Evolutionary conservation across 2,797 vertebrate species (phyloP).

Genomic region (Numenius phaeopus): DNA sequence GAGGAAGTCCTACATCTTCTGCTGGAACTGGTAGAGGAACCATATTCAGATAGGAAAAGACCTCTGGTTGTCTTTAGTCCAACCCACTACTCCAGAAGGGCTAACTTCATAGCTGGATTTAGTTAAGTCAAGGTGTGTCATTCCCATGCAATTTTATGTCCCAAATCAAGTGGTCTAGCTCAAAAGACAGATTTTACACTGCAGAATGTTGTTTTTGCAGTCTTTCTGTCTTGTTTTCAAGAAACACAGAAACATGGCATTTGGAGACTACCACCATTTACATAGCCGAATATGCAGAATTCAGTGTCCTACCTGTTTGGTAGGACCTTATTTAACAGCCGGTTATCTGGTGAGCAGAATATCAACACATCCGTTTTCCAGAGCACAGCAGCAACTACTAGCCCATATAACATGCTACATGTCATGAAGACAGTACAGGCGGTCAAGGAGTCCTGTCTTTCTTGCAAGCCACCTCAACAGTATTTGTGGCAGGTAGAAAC

Average conservation of each 20-base stretch:
- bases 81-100: background rate
- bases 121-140: background rate
- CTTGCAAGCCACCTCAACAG: background rate
- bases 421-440: background rate
- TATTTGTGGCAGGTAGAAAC: background rate
- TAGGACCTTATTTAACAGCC: background rate
- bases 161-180: background rate
- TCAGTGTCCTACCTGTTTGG: background rate
- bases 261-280: background rate
- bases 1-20: background rate
- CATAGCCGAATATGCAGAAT: fast-evolving
- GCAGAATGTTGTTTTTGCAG: background rate
- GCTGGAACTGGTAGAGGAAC: background rate
- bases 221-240: background rate
- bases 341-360: background rate
- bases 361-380: background rate
- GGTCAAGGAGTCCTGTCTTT: background rate
- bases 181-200: background rate
- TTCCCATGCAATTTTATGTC: background rate
- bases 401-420: background rate
- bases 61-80: background rate
- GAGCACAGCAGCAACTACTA: background rate
- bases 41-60: background rate
- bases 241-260: background rate
- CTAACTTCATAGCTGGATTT: background rate